A percentile compares a stretch with the other conserved stretches of the same genome.
Conservation (phyloP, 2,113 vertebrate species). For the Salvelinus sp. region DNA sequence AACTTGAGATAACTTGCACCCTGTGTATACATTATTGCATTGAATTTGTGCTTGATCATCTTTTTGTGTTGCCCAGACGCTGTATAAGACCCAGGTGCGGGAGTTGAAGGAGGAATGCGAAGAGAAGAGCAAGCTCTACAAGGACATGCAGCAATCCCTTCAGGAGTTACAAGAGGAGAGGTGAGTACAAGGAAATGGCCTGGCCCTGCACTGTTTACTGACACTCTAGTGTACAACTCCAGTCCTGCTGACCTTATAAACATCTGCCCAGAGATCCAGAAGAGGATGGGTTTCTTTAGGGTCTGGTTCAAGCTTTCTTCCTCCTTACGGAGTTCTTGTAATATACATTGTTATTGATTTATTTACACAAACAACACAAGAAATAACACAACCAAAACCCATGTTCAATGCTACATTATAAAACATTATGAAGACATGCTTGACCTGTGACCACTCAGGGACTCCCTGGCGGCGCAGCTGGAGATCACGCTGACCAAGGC, state of each 20-base stretch:
- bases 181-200: slow-evolving; percentile 58
- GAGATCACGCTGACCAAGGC: slow-evolving; percentile 98
- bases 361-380: neutral
- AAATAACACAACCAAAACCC: too few species aligned
- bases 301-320: too few species aligned
- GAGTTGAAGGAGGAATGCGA: slow-evolving; percentile 98
- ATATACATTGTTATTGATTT: neutral
- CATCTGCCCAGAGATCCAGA: too few species aligned
- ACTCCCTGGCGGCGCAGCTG: slow-evolving; percentile 94
- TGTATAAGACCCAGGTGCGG: slow-evolving; percentile 97
- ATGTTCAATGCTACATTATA: too few species aligned
- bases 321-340: too few species aligned
- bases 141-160: slow-evolving; percentile 91
- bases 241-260: too few species aligned
- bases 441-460: slow-evolving; percentile 69
- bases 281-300: too few species aligned
- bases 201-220: neutral
- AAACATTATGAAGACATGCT: neutral
- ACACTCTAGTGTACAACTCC: too few species aligned
- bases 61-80: slow-evolving; percentile 75
- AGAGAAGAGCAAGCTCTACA: slow-evolving; percentile 91
- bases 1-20: neutral
- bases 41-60: neutral
- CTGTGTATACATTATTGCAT: neutral
- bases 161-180: slow-evolving; percentile 95